Evolutionary conservation across 2,113 vertebrate species (phyloP), one percentile per base, ranked within the genome.

Genomic region (Sander vitreus): DNA sequence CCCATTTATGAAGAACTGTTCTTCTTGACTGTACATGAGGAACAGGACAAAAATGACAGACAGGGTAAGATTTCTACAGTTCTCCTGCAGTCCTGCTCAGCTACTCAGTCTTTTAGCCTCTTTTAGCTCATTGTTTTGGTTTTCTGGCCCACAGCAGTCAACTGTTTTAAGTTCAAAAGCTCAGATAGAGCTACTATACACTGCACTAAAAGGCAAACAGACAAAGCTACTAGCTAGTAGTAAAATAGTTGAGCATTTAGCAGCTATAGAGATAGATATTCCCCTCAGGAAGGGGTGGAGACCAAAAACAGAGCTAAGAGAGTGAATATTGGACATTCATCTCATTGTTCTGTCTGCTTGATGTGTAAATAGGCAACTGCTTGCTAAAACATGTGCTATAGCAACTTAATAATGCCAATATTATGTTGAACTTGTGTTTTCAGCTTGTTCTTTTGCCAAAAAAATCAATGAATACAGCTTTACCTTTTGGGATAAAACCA

Each of bases 1-100:
- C 10, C 78, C 87, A 11, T 96, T 96, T 4, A 96, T 93, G 78
- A 88, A 96, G 87, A 67, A 95, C 85, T 96, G 95, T 53, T 96
- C 95, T 0, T 93, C 93, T 76, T 93, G 58, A 88, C 95, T 96
- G 73, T 33, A 80, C 4, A 82, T 0, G 8, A 43, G 23, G 25
- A 76, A 72, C 1, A 8, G 12, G 15, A 83, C 33, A 71, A 16
- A 76, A 16, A 5, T 27, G 14, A 64, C 19, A 50, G 27, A 63
- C 74, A 3, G 12, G 15, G 10, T 27, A 19, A 62, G n/a, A 57
- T 4, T 23, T 55, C 8, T 25, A 25, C 30, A 19, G 45, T 18
- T 16, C 18, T 16, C 25, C 11, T 6, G 15, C 25, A 30, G 25
- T 59, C 25, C 8, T 15, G 9, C 36, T 66, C 15, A 6, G 54